Base-by-base conservation (phyloP, 2,113 vertebrate species). In the Orycteropus afer region DNA sequence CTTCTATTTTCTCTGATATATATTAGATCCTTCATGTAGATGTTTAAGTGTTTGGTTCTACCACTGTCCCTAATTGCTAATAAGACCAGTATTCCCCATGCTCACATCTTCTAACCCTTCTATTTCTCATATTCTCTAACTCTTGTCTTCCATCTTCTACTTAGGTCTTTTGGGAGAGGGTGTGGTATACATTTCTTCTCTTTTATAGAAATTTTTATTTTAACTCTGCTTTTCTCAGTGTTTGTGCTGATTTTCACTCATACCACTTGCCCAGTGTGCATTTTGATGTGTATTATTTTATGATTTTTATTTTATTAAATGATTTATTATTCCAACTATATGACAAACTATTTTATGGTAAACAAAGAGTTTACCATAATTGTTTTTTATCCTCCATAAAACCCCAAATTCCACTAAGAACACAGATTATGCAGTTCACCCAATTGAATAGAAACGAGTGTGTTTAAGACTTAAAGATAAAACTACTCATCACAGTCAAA, bases 271-370 rank as follows among this genome's bases (percentile, higher is more conserved):
- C 40, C 71, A 18, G 14, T 18, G 67, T 40, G 12, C 4, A 71
- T 85, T 85, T 73, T 73, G 18, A 63, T 86, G 17, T 18, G 57
- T 55, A 37, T 71, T 42, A 76, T 23, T 74, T 78, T 71, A 32
- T 77, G 53, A 51, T 12, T 74, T 93, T 92, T 51, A 74, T 81
- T n/a, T 93, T 91, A 86, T 40, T 95, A 15, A 78, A n/a, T 49
- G 81, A 71, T 81, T 78, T 86, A 69, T 55, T 71, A 77, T 11
- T 32, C 27, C 5, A 77, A 81, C 71, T 53, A 45, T 45, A 86
- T 65, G 45, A 76, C 5, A 65, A 96, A 49, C 45, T 87, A 42
- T 63, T 84, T 84, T 34, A 77, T 85, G 45, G 32, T 25, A 63
- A 42, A 85, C n/a, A 37, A 76, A 59, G 32, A 10, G 40, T 71